Base-by-base conservation (phyloP, 2,113 vertebrate genomes). In the Galbula dea region DNA sequence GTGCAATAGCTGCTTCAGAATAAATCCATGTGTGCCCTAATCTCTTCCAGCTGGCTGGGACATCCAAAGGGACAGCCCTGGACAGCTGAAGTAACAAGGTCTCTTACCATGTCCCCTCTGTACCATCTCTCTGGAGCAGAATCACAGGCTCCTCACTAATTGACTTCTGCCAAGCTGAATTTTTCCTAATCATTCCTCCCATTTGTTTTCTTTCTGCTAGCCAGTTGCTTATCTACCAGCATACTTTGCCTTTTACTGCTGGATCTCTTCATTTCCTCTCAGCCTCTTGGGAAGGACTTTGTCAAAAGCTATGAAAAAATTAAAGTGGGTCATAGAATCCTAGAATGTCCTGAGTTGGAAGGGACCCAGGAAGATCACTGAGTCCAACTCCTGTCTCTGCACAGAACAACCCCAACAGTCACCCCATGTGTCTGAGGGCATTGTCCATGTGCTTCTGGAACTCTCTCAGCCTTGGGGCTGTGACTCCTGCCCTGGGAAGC, bases 291-390 rank as follows among this genome's bases (percentile, higher is more conserved):
- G 88, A 89, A 37, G 30, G 41, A 84, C 41, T 81, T 93, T 59
- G 84, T 91, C 36, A 74, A 90, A 95, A 30, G 10, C 37, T 86
- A 69, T 86, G 78, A 29, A 71, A 86, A 97, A 95, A 58, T 71
- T 62, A 32, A 77, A 69, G 55, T 15, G 82, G 11, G 57, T 65
- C 54, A 43, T 15, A 43, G 41, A 43, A 43, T 43, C 41, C 11
- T 43, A 15, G 41, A n/a, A n/a, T n/a, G n/a, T n/a, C n/a, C n/a
- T n/a, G n/a, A n/a, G n/a, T n/a, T n/a, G n/a, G n/a, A n/a, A n/a
- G n/a, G n/a, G n/a, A n/a, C n/a, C n/a, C n/a, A n/a, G n/a, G n/a
- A n/a, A n/a, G n/a, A n/a, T n/a, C n/a, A n/a, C n/a, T n/a, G n/a
- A n/a, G n/a, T n/a, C n/a, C n/a, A n/a, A n/a, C n/a, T n/a, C n/a